Percentiles rank a stretch among this genome's conserved stretches.
phyloP scores from a whole-genome alignment of 2,888 invertebrate genomes.

The Phalera bucephala region DNA sequence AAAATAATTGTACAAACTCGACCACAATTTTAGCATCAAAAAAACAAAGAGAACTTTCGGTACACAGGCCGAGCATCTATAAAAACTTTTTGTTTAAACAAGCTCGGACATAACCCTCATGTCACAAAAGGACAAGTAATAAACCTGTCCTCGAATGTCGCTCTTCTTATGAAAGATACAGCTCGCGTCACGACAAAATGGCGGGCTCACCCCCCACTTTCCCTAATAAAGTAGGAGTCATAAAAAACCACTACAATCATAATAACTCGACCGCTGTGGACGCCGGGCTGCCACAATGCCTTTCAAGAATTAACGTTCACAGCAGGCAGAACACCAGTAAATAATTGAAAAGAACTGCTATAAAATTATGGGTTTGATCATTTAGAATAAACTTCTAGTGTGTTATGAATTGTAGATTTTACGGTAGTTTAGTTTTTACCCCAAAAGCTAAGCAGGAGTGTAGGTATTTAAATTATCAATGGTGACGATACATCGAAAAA shows the following conservation, averaged over 20 bases:
- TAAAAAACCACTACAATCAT: slow-evolving; percentile 81
- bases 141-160: slow-evolving; percentile 60
- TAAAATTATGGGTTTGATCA: no score
- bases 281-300: slow-evolving; percentile 38
- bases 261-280: slow-evolving; percentile 61
- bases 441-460: background rate
- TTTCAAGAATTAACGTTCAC: slow-evolving; percentile 65
- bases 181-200: slow-evolving; percentile 54
- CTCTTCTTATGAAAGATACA: slow-evolving; percentile 64
- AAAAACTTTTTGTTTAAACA: slow-evolving; percentile 40
- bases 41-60: slow-evolving; percentile 5
- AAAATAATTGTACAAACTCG: background rate
- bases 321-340: slow-evolving; percentile 4
- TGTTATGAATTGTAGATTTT: no score
- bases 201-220: slow-evolving; percentile 55
- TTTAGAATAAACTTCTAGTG: no score
- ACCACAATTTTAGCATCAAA: slow-evolving; percentile 5
- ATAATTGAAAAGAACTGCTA: background rate
- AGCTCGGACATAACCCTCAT: slow-evolving; percentile 41
- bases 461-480: no score
- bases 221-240: slow-evolving; percentile 69
- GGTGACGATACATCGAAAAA: no score
- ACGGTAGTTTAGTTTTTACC: no score
- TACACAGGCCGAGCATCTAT: slow-evolving; percentile 26
- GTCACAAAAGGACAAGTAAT: slow-evolving; percentile 58